Conservation (phyloP, 1,140 invertebrate genomes). For the Macrobrachium nipponense region DNA sequence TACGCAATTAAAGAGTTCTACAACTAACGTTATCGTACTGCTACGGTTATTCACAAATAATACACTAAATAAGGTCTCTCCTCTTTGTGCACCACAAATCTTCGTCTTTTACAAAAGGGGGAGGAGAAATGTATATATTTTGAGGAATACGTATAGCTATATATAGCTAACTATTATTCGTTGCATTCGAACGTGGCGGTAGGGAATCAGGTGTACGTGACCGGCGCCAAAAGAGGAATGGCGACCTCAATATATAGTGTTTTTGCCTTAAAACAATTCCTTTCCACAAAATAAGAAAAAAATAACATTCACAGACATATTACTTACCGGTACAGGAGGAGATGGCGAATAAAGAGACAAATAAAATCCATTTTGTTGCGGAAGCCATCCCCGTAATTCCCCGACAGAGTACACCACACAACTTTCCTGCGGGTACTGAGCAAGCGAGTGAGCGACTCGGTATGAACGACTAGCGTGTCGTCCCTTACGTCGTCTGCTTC, state of each 20-base stretch:
- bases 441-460: background rate
- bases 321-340: conserved; percentile 31
- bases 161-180: background rate
- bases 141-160: background rate
- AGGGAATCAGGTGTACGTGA: conserved; percentile 43
- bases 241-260: background rate
- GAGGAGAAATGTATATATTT: background rate
- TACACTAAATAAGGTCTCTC: too few species aligned
- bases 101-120: too few species aligned
- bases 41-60: too few species aligned
- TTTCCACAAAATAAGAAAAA: background rate
- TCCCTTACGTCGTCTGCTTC: background rate
- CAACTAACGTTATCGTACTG: too few species aligned
- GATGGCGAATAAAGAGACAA: background rate
- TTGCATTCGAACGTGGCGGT: background rate
- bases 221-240: conserved; percentile 22
- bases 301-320: background rate
- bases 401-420: background rate
- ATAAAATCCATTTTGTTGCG: background rate
- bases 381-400: background rate
- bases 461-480: background rate
- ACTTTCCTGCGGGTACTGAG: conserved; percentile 1
- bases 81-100: too few species aligned
- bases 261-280: background rate
- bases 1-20: too few species aligned